phyloP scores from a whole-genome alignment of 1,140 invertebrate species.

The Hyles euphorbiae region DNA sequence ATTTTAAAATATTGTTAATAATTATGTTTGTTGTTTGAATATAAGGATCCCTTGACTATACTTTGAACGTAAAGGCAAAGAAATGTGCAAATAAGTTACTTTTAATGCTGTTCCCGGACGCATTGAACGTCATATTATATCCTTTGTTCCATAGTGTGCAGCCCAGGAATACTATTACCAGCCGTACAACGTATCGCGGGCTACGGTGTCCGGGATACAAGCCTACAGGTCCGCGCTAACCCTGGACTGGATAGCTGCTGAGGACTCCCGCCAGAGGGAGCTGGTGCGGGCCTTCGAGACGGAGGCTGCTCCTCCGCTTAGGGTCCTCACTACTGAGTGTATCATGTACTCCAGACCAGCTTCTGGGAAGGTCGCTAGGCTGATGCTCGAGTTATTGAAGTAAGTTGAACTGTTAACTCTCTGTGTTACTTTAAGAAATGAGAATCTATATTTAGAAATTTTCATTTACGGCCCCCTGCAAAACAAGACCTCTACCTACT shows the following conservation, averaged over 20 bases:
- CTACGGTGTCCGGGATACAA: slow-evolving; percentile 38
- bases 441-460: too few relatives aligned
- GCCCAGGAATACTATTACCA: slow-evolving; percentile 45
- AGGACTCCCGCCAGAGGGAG: slow-evolving; percentile 48
- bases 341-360: slow-evolving; percentile 43
- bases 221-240: slow-evolving; percentile 54
- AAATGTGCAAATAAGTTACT: too few relatives aligned
- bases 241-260: slow-evolving; percentile 54
- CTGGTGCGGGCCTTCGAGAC: slow-evolving; percentile 45
- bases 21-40: too few relatives aligned
- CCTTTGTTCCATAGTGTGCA: slow-evolving; percentile 15
- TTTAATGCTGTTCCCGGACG: too few relatives aligned
- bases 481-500: too few relatives aligned
- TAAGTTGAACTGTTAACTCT: slow-evolving; percentile 16
- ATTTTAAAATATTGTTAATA: too few relatives aligned
- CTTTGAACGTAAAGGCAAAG: too few relatives aligned
- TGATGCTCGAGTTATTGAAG: slow-evolving; percentile 62
- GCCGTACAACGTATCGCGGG: slow-evolving; percentile 37
- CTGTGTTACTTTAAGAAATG: too few relatives aligned
- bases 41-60: too few relatives aligned
- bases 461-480: too few relatives aligned
- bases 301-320: slow-evolving; percentile 27
- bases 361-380: slow-evolving; percentile 43
- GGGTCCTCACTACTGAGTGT: slow-evolving; percentile 42
- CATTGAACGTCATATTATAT: too few relatives aligned